phyloP scores from a whole-genome alignment of 2,797 vertebrate species.

The Danio aesculapii region DNA sequence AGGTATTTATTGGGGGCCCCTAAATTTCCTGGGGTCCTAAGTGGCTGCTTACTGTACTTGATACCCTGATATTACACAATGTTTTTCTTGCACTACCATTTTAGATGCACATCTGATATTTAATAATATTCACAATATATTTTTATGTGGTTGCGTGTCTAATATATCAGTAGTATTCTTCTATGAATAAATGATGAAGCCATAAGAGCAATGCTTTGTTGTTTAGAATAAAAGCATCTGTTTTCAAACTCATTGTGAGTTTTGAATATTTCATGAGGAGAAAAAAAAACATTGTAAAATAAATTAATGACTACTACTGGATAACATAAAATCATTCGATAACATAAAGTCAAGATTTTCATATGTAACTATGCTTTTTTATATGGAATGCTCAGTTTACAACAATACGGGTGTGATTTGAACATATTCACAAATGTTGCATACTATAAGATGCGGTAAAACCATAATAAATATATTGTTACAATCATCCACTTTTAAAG shows the following conservation, averaged over 20 bases:
- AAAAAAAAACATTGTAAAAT: background rate
- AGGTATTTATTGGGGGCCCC: too few relatives aligned
- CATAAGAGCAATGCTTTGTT: conserved; percentile 7
- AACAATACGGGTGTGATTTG: too few relatives aligned
- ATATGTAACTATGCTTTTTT: background rate
- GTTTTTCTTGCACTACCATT: background rate
- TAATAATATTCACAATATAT: background rate
- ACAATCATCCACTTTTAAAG: conserved; percentile 1
- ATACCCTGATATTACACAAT: background rate
- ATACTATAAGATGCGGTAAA: conserved; percentile 1
- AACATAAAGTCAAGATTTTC: background rate
- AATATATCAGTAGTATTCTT: background rate
- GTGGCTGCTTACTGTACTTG: too few relatives aligned
- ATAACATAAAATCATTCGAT: background rate
- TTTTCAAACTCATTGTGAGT: background rate
- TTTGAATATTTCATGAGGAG: conserved; percentile 20
- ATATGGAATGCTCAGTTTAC: too few relatives aligned
- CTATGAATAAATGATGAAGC: conserved; percentile 19
- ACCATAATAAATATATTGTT: background rate
- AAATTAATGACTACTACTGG: background rate
- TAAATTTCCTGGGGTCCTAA: too few relatives aligned
- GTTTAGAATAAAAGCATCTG: background rate
- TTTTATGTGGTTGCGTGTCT: background rate
- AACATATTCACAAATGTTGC: background rate
- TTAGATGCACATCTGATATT: background rate